phyloP scores from a whole-genome alignment of 2,888 invertebrate genomes.

The Microctonus brassicae region DNA sequence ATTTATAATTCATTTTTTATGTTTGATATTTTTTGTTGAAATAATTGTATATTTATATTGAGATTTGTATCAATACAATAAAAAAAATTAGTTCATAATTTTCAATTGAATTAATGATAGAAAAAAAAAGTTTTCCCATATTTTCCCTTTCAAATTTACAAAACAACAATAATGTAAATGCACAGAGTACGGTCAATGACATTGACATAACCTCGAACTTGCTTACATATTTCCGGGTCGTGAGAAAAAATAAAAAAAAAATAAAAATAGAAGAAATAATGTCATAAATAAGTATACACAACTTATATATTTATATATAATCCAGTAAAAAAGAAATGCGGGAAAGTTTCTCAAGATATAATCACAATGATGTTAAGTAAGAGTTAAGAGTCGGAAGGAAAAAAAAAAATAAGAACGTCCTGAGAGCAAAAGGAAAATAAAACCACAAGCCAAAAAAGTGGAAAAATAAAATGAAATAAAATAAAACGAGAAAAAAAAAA shows the following conservation, averaged over 20 bases:
- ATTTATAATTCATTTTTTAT: too few species aligned
- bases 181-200: conserved; percentile 12
- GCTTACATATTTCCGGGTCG: conserved; percentile 1
- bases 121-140: too few species aligned
- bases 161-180: background rate
- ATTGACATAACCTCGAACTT: conserved; percentile 30
- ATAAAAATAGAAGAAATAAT: background rate
- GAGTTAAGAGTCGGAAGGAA: background rate
- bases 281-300: background rate
- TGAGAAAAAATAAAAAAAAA: conserved; percentile 3
- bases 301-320: background rate
- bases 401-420: background rate
- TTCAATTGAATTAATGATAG: too few species aligned
- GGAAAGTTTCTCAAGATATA: conserved; percentile 6
- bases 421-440: background rate
- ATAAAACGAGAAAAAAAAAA: too few species aligned
- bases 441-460: background rate
- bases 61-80: too few species aligned
- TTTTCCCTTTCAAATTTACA: background rate
- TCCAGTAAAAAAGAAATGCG: conserved; percentile 10
- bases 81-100: too few species aligned
- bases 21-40: too few species aligned
- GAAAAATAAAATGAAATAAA: background rate
- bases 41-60: too few species aligned
- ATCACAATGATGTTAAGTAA: conserved; percentile 6